Evolutionary conservation across 2,888 invertebrate species (phyloP).

Genomic region (Sarcophaga rosellei): DNA sequence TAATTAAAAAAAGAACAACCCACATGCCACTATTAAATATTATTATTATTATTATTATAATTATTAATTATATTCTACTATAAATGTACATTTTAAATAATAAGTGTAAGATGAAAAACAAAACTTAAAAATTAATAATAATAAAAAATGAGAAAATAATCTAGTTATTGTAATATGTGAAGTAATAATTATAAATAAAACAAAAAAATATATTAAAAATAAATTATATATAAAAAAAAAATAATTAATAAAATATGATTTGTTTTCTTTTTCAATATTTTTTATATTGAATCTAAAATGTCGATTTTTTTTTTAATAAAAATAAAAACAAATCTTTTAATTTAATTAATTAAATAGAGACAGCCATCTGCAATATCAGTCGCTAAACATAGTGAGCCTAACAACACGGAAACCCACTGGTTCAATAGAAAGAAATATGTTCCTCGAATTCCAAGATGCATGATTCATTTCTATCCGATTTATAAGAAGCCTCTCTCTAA

Average conservation of each 20-base stretch:
- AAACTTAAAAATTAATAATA: constrained; percentile 35
- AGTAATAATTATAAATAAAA: constrained; percentile 63
- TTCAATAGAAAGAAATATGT: too few species aligned
- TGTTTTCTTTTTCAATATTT: not conserved
- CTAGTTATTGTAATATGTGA: constrained; percentile 69
- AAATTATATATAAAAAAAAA: constrained; percentile 58
- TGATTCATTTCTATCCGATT: too few species aligned
- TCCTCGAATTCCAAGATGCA: too few species aligned
- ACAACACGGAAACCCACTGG: too few species aligned
- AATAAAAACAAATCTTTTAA: too few species aligned
- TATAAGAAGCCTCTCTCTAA: too few species aligned
- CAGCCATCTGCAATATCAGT: too few species aligned
- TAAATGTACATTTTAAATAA: constrained; percentile 65
- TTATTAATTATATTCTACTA: constrained; percentile 41
- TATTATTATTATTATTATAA: constrained; percentile 11
- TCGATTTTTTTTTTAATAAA: too few species aligned
- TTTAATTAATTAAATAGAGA: too few species aligned
- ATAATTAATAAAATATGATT: not conserved
- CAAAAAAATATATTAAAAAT: constrained; percentile 56
- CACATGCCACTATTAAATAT: constrained; percentile 67
- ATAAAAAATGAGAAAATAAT: constrained; percentile 49
- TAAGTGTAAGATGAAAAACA: constrained; percentile 19
- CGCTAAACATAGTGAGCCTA: too few species aligned
- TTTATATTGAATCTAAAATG: not conserved
- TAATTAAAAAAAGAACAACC: constrained; percentile 62